Evolutionary conservation across 2,113 vertebrate species (phyloP).

Genomic region (Peromyscus californicus): DNA sequence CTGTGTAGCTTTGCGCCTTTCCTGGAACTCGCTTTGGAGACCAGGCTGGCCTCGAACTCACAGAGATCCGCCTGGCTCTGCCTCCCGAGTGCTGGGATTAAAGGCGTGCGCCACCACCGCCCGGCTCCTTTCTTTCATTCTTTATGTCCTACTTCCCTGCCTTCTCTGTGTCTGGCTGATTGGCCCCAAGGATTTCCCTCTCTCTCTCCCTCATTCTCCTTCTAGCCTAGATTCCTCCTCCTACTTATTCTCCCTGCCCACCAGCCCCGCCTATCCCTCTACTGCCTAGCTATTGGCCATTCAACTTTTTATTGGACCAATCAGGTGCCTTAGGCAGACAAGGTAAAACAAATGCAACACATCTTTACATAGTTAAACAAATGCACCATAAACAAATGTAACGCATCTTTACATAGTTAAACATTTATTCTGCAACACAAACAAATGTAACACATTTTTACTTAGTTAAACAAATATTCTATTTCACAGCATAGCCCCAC

Average conservation of each 20-base stretch:
- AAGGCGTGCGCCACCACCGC: too few relatives aligned
- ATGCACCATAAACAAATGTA: not conserved
- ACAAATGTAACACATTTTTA: not conserved
- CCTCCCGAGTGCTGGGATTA: too few relatives aligned
- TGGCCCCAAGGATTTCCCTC: not conserved
- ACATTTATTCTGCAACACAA: too few relatives aligned
- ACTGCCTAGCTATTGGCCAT: not conserved
- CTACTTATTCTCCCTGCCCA: not conserved
- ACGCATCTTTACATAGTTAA: not conserved
- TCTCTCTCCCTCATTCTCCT: not conserved
- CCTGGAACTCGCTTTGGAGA: too few relatives aligned
- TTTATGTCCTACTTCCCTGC: not conserved
- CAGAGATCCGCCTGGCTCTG: too few relatives aligned
- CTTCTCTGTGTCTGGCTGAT: not conserved
- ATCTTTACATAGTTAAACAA: not conserved
- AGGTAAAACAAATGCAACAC: not conserved
- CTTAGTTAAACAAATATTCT: not conserved
- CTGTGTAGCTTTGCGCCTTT: too few relatives aligned
- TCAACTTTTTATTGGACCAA: not conserved
- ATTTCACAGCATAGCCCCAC: not conserved
- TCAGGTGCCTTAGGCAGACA: not conserved
- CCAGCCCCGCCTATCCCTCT: not conserved
- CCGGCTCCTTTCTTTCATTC: not conserved
- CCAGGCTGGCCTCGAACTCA: too few relatives aligned
- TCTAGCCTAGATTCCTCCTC: not conserved